These are phyloP conservation scores for Zoanthus sociatus DNA, from an alignment of 92 coral and sea anemone genomes.

Conservation along the genomic window DNA sequence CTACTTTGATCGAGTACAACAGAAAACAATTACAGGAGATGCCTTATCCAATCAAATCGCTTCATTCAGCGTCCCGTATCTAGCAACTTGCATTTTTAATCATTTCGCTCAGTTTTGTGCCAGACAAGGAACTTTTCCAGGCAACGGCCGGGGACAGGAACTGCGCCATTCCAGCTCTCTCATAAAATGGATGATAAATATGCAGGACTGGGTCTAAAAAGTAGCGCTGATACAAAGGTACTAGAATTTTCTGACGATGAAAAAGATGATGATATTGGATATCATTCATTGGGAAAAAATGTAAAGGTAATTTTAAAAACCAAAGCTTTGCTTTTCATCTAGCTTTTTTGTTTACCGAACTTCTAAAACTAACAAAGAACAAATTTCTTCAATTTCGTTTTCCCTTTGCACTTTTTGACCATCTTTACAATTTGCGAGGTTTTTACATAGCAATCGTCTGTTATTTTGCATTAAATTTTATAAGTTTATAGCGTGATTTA, in stretches of 20 bases:
- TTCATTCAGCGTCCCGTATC: constrained; percentile 69
- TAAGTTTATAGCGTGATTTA: not conserved
- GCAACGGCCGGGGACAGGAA: not conserved
- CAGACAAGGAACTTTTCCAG: not conserved
- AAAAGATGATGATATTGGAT: constrained; percentile 81
- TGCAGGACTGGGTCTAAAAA: constrained; percentile 57
- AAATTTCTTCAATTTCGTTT: not conserved
- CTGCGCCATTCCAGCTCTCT: not conserved
- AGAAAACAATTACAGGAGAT: constrained; percentile 29
- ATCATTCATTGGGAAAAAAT: constrained; percentile 84
- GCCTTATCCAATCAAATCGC: constrained; percentile 61
- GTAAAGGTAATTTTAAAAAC: constrained; percentile 69
- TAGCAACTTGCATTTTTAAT: not conserved
- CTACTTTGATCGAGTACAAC: constrained; percentile 54
- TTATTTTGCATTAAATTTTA: not conserved
- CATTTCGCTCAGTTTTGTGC: not conserved
- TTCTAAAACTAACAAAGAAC: not conserved
- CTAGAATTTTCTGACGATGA: constrained; percentile 54
- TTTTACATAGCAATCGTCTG: not conserved
- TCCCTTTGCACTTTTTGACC: not conserved
- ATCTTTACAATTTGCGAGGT: not conserved
- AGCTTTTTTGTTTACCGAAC: not conserved
- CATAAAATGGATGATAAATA: constrained; percentile 10
- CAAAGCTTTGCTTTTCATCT: not conserved
- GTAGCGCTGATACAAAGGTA: constrained; percentile 31